Base-by-base conservation (phyloP, 2,888 invertebrate species). In the Hirtodrosophila duncani region DNA sequence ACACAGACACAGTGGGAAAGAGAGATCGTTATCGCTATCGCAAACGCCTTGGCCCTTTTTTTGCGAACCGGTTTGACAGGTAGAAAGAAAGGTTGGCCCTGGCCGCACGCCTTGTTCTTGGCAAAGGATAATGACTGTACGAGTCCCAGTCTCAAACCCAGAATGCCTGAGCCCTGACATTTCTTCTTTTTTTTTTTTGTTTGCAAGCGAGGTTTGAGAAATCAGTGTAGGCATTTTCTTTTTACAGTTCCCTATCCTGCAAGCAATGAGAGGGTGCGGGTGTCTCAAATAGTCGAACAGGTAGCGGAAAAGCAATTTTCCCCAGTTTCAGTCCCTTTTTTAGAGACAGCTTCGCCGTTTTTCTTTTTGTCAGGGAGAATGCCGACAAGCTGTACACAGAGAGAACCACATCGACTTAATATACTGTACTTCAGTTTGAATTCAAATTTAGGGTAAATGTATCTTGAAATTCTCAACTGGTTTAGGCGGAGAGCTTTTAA, bases 71-170 rank as follows among this genome's bases (percentile, higher is more conserved):
- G 72, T 83, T 77, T 66, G 60, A 66, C 78, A 79, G 79, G 79
- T 79, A 79, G 67, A 24, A 30, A 31, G 43, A 20, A 31, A 26
- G 42, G 36, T 34, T 29, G 37, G 39, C 39, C 8, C 26, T 51
- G 42, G 34, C 57, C 69, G 60, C 70, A 79, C 75, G 71, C 80
- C 77, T 60, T 52, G 46, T 38, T 33, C 55, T 56, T 45, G 29
- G 29, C 33, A 51, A 59, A 77, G 82, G 82, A 74, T 82, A 72
- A 66, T 56, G 77, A 74, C 82, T 75, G 82, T 82, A 75, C 82
- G 65, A 46, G 37, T 36, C 13, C 33, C 2, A 55, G 63, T 23
- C 36, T 55, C 3, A 36, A 3, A 2, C 4, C 10, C 11, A n/a
- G 30, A n/a, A 4, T 14, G 14, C 36, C 20, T 9, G 7, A 14